Conservation (phyloP, 2,888 invertebrate genomes). For the Cheilosia urbana region DNA sequence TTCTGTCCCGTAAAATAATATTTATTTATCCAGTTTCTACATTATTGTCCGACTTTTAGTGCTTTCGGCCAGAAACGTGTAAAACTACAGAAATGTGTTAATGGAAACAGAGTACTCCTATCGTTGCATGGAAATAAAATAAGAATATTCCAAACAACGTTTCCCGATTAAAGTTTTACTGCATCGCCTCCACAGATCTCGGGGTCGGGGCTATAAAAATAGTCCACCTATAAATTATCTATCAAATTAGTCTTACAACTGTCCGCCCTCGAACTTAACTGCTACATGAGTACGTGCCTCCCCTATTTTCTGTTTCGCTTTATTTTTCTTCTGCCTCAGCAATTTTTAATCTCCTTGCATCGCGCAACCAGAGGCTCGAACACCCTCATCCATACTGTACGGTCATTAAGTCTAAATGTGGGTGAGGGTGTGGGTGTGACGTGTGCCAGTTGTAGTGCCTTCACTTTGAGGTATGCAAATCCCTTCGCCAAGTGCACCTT, state of each 20-base stretch:
- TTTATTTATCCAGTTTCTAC: too few species aligned
- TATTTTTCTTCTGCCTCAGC: slow-evolving; percentile 36
- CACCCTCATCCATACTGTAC: slow-evolving; percentile 31
- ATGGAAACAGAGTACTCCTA: too few species aligned
- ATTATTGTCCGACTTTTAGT: too few species aligned
- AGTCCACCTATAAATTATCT: not conserved
- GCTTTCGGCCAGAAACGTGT: too few species aligned
- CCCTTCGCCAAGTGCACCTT: slow-evolving; percentile 11
- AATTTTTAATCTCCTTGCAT: slow-evolving; percentile 48
- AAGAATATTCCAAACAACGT: too few species aligned
- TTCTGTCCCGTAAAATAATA: too few species aligned
- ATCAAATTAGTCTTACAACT: slow-evolving; percentile 19
- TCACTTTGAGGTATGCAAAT: slow-evolving; percentile 12
- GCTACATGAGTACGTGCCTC: slow-evolving; percentile 2
- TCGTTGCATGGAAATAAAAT: too few species aligned
- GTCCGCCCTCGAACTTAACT: slow-evolving; percentile 21
- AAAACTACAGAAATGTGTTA: too few species aligned
- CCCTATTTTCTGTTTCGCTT: slow-evolving; percentile 21
- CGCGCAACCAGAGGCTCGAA: slow-evolving; percentile 7
- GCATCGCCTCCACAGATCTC: not conserved
- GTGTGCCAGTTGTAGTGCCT: not conserved
- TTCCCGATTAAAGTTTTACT: too few species aligned
- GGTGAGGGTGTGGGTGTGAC: not conserved
- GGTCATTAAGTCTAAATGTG: slow-evolving; percentile 43
- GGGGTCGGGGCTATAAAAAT: not conserved